phyloP scores from a whole-genome alignment of 2,113 vertebrate species.

The Numenius arquata region DNA sequence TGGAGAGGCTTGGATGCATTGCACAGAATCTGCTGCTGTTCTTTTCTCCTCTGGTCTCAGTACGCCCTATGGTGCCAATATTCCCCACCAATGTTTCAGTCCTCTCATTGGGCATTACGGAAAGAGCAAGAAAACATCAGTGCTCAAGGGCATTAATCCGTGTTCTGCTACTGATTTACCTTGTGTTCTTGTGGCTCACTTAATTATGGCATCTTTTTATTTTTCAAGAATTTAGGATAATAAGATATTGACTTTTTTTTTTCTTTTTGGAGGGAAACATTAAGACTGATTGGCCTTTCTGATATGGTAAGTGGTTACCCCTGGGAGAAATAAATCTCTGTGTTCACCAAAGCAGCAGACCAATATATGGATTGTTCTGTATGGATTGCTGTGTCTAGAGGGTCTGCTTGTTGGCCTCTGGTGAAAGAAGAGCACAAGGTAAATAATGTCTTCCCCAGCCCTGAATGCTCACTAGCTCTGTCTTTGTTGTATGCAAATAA shows the following conservation, averaged over 20 bases:
- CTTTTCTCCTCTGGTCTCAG: background rate
- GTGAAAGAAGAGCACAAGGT: background rate
- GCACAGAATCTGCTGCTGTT: background rate
- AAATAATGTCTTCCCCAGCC: background rate
- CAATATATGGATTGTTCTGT: background rate
- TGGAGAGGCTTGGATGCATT: background rate
- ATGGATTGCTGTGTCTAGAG: background rate
- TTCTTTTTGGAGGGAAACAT: background rate
- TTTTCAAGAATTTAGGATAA: constrained; percentile 6
- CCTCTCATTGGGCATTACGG: background rate
- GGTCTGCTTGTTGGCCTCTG: background rate
- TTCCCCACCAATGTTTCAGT: background rate
- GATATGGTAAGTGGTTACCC: background rate
- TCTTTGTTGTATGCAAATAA: background rate
- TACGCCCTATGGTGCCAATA: background rate
- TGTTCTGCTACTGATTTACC: background rate
- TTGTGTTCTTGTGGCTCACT: background rate
- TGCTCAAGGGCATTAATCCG: background rate
- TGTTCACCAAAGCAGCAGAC: background rate
- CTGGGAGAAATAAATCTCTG: background rate
- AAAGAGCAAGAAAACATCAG: background rate
- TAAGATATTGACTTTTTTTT: background rate
- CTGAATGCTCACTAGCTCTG: background rate
- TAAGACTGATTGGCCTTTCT: constrained; percentile 10
- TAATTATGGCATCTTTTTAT: constrained; percentile 10